These are phyloP conservation scores for Clarias magur DNA, from an alignment of 2,113 vertebrate genomes.

Conservation along the genomic window DNA sequence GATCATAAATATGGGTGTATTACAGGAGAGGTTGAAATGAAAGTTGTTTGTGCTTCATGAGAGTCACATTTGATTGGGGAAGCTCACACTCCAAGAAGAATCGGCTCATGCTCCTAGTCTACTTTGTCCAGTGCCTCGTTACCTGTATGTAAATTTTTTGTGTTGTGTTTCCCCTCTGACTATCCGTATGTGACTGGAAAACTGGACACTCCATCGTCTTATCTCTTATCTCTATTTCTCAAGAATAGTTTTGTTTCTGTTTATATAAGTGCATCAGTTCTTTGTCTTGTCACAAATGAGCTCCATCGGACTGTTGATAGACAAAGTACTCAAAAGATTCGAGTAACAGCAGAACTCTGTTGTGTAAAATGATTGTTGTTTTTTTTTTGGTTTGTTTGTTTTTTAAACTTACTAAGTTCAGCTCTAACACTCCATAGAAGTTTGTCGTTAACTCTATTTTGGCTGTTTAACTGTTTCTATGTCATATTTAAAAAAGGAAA, in stretches of 20 bases:
- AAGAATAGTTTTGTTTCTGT: not conserved
- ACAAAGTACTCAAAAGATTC: slow-evolving; percentile 16
- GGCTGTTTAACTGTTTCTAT: slow-evolving; percentile 47
- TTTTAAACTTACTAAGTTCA: slow-evolving; percentile 4
- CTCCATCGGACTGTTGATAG: slow-evolving; percentile 43
- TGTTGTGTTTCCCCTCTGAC: slow-evolving; percentile 30
- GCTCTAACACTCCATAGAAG: slow-evolving; percentile 26
- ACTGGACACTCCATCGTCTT: slow-evolving; percentile 23
- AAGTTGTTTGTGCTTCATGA: slow-evolving; percentile 70
- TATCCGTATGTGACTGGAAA: slow-evolving; percentile 38
- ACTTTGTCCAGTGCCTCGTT: slow-evolving; percentile 38
- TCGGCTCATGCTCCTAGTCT: slow-evolving; percentile 6
- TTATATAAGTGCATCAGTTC: not conserved
- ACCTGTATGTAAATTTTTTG: slow-evolving; percentile 19
- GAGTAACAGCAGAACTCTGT: slow-evolving; percentile 37
- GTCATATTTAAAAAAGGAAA: not conserved
- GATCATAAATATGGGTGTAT: slow-evolving; percentile 65
- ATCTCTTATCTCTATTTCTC: slow-evolving; percentile 31
- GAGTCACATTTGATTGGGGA: slow-evolving; percentile 61
- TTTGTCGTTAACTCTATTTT: slow-evolving; percentile 17
- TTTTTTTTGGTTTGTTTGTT: not conserved
- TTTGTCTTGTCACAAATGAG: slow-evolving; percentile 12
- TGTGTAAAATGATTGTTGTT: slow-evolving; percentile 19
- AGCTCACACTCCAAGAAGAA: slow-evolving; percentile 5
- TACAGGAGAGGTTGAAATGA: slow-evolving; percentile 63